Percentiles rank a stretch among this genome's conserved stretches.
Evolutionary conservation across 2,888 invertebrate species (phyloP).

Genomic region (Catocala sponsa): DNA sequence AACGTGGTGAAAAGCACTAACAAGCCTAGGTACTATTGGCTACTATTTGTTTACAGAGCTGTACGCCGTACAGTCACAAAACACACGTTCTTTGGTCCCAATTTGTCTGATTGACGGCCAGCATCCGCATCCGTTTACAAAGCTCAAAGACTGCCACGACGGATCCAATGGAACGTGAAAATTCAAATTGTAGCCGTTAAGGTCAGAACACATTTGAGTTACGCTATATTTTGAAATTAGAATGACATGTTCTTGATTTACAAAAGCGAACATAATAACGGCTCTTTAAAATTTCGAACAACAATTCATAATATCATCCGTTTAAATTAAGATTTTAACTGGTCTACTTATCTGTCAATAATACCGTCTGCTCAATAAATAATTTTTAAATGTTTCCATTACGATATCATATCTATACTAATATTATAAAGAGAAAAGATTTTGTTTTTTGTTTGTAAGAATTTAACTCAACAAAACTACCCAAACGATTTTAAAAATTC

Average conservation of each 20-base stretch:
- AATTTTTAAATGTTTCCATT: no score
- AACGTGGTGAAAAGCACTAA: not conserved
- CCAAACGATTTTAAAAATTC: no score
- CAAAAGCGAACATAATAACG: no score
- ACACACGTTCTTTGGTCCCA: slow-evolving; percentile 76
- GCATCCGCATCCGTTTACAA: slow-evolving; percentile 78
- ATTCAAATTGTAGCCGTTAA: slow-evolving; percentile 42
- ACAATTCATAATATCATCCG: no score
- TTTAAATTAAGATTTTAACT: no score
- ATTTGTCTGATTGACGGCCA: slow-evolving; percentile 84
- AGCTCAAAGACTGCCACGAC: slow-evolving; percentile 79
- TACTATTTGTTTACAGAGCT: slow-evolving; percentile 5
- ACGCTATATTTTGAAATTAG: slow-evolving; percentile 4
- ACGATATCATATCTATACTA: no score
- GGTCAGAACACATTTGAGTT: slow-evolving; percentile 19
- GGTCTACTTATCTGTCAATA: no score
- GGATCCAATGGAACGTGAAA: slow-evolving; percentile 61
- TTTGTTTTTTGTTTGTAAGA: no score
- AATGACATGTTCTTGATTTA: not conserved
- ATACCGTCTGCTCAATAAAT: no score
- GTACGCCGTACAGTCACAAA: slow-evolving; percentile 10
- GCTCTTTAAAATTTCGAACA: no score
- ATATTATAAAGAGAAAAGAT: no score
- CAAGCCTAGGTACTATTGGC: not conserved
- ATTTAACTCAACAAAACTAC: no score